Conservation (phyloP, 2,797 vertebrate species). For the Diglossa cyanea region DNA sequence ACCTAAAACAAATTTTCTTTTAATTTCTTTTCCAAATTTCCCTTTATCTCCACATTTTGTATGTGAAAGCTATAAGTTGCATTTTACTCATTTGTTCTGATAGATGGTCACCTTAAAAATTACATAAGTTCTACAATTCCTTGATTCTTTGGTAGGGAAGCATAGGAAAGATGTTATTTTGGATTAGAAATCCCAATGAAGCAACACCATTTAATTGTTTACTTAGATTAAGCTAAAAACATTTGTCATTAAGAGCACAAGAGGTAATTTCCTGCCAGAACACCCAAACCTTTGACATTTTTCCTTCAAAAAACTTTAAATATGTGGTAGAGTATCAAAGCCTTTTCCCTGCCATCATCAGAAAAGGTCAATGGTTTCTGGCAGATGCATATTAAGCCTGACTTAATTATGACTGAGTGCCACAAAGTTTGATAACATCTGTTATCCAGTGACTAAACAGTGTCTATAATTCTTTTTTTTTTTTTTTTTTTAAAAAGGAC, state of each 20-base stretch:
- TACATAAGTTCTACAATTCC: background rate
- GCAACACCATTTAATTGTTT: constrained; percentile 83
- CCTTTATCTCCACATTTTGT: background rate
- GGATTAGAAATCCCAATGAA: constrained; percentile 73
- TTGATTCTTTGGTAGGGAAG: background rate
- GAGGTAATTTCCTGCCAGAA: constrained; percentile 75
- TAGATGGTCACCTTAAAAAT: background rate
- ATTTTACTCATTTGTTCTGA: background rate
- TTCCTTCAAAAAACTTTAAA: constrained; percentile 77
- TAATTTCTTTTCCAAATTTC: background rate
- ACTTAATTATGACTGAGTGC: constrained; percentile 75
- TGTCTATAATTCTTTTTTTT: constrained; percentile 46
- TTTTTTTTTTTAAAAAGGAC: constrained; percentile 31
- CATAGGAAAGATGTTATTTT: constrained; percentile 68
- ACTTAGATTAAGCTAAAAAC: constrained; percentile 80
- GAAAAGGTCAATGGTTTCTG: constrained; percentile 76
- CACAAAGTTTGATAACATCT: constrained; percentile 80
- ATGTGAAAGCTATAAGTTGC: background rate
- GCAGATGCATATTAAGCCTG: constrained; percentile 80
- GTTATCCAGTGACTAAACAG: constrained; percentile 70
- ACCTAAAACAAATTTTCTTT: background rate
- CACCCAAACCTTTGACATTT: constrained; percentile 82
- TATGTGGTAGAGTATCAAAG: constrained; percentile 74
- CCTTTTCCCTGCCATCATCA: constrained; percentile 73
- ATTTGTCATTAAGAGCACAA: constrained; percentile 75